A percentile compares a stretch with the other conserved stretches of the same genome.
These are phyloP conservation scores for Hetaerina titia DNA, from an alignment of 2,888 invertebrate genomes.

Conservation along the genomic window DNA sequence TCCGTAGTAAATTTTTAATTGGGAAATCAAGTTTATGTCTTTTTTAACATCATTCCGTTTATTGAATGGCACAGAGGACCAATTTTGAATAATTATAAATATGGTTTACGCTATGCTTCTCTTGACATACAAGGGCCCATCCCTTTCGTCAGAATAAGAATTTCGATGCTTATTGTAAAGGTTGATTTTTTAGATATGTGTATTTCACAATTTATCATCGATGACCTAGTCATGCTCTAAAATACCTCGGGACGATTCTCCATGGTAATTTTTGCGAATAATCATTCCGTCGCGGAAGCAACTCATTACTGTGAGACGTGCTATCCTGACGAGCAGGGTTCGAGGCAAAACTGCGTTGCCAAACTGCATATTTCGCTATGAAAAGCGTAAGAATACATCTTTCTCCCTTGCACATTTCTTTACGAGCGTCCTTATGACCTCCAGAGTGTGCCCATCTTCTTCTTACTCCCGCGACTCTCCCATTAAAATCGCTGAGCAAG, in stretches of 20 bases:
- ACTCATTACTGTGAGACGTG: neutral
- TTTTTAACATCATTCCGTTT: too few relatives aligned
- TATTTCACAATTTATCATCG: neutral
- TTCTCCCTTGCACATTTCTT: neutral
- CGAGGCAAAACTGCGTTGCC: neutral
- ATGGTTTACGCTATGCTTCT: too few relatives aligned
- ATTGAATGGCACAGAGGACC: too few relatives aligned
- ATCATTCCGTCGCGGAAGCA: neutral
- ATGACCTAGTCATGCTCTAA: neutral
- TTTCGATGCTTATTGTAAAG: too few relatives aligned
- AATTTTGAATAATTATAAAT: too few relatives aligned
- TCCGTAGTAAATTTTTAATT: too few relatives aligned
- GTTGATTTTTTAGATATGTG: too few relatives aligned
- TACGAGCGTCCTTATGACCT: neutral
- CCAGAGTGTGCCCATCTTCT: neutral
- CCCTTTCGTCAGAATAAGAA: too few relatives aligned
- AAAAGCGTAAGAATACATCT: neutral
- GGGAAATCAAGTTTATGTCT: too few relatives aligned
- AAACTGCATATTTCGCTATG: neutral
- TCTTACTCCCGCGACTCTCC: neutral
- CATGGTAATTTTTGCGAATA: neutral
- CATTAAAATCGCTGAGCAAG: too few relatives aligned
- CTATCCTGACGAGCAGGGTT: neutral
- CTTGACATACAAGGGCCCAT: too few relatives aligned
- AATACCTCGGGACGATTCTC: neutral